These are phyloP conservation scores for Lepilemur septentrionalis DNA, from an alignment of 2,797 vertebrate genomes.

Conservation along the genomic window DNA sequence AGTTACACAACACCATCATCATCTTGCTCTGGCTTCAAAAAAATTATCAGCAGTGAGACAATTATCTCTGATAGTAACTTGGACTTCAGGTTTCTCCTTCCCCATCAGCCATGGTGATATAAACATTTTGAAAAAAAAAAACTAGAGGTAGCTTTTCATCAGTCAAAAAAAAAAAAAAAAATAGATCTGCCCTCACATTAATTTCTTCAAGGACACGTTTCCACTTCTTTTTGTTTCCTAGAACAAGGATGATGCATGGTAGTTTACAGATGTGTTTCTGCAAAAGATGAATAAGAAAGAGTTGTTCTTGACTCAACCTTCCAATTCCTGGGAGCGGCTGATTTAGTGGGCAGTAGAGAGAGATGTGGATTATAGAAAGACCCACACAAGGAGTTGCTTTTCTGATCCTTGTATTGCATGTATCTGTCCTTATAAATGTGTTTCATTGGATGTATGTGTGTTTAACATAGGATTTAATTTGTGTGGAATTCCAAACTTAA, in stretches of 20 bases:
- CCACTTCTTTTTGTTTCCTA: constrained; percentile 14
- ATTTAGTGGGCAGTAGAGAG: background rate
- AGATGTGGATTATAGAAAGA: background rate
- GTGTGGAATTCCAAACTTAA: constrained; percentile 25
- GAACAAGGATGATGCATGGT: background rate
- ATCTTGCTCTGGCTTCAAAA: background rate
- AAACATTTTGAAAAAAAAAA: background rate
- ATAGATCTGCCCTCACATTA: background rate
- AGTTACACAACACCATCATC: background rate
- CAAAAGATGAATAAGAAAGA: background rate
- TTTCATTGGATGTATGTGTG: background rate
- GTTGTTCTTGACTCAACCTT: background rate
- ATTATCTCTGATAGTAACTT: background rate
- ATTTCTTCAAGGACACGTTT: constrained; percentile 24
- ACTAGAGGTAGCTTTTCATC: background rate
- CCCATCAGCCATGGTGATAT: background rate
- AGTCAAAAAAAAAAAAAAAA: background rate
- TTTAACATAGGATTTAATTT: background rate
- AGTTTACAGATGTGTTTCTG: constrained; percentile 23
- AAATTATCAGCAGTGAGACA: background rate
- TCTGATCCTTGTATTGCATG: background rate
- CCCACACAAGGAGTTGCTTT: background rate
- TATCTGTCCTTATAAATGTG: background rate
- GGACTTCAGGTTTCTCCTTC: background rate
- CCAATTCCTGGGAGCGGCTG: background rate